phyloP scores from a whole-genome alignment of 2,888 invertebrate genomes.

The Aleiodes leptofemur region DNA sequence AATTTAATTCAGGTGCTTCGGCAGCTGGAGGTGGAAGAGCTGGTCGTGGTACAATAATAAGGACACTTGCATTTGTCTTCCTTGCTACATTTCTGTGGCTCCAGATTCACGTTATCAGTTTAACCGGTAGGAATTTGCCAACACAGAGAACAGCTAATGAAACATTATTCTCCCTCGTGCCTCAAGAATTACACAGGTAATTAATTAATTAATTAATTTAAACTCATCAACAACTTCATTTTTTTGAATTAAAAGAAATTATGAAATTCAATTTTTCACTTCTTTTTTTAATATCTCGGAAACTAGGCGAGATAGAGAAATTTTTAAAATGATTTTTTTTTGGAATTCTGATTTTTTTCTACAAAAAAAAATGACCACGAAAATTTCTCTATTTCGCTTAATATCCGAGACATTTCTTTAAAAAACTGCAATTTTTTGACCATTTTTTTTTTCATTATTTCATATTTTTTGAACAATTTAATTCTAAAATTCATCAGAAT shows the following conservation, averaged over 20 bases:
- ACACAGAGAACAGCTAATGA: slow-evolving; percentile 80
- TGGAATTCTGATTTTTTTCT: too few relatives aligned
- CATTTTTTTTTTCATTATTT: background rate
- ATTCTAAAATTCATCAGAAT: background rate
- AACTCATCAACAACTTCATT: background rate
- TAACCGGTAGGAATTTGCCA: slow-evolving; percentile 73
- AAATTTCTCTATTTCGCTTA: too few relatives aligned
- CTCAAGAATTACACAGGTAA: slow-evolving; percentile 88
- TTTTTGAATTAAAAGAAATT: background rate
- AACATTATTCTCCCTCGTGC: slow-evolving; percentile 88
- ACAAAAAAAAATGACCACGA: too few relatives aligned
- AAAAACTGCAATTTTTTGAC: background rate
- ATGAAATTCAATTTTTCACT: too few relatives aligned
- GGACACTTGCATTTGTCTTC: slow-evolving; percentile 76
- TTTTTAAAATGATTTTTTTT: too few relatives aligned
- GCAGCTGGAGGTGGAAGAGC: slow-evolving; percentile 66
- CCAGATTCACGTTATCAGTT: slow-evolving; percentile 79
- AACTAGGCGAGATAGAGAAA: too few relatives aligned
- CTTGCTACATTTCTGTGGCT: slow-evolving; percentile 80
- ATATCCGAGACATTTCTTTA: background rate
- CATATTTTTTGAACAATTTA: background rate
- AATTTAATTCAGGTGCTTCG: slow-evolving; percentile 55
- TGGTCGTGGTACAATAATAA: slow-evolving; percentile 69
- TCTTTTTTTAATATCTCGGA: too few relatives aligned
- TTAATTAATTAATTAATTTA: background rate